phyloP scores from a whole-genome alignment of 1,140 invertebrate genomes.

The Palaemon carinicauda region DNA sequence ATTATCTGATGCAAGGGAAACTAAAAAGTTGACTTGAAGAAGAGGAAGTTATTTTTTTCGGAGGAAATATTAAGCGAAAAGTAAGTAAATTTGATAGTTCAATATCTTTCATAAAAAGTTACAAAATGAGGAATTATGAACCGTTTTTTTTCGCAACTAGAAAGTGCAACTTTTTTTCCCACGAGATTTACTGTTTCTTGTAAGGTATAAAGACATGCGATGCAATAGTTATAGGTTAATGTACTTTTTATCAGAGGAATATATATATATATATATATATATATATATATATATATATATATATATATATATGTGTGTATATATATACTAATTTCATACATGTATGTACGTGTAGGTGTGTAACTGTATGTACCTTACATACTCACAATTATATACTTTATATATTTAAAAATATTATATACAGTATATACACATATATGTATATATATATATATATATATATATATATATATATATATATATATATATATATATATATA shows the following conservation, averaged over 20 bases:
- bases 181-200: neutral
- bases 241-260: too few relatives aligned
- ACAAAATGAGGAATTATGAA: too few relatives aligned
- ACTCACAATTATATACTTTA: too few relatives aligned
- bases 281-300: neutral
- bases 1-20: too few relatives aligned
- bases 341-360: too few relatives aligned
- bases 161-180: neutral
- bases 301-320: neutral
- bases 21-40: too few relatives aligned
- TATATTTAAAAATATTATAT: neutral
- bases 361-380: too few relatives aligned
- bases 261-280: neutral
- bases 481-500: neutral
- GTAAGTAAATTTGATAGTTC: too few relatives aligned
- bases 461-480: neutral
- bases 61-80: too few relatives aligned
- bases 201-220: neutral
- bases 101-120: too few relatives aligned
- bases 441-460: neutral
- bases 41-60: too few relatives aligned
- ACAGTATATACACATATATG: neutral
- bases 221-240: neutral
- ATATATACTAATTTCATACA: neutral
- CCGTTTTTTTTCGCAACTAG: neutral